Conservation (phyloP, 2,797 vertebrate genomes). For the Lagocephalus sceleratus region DNA sequence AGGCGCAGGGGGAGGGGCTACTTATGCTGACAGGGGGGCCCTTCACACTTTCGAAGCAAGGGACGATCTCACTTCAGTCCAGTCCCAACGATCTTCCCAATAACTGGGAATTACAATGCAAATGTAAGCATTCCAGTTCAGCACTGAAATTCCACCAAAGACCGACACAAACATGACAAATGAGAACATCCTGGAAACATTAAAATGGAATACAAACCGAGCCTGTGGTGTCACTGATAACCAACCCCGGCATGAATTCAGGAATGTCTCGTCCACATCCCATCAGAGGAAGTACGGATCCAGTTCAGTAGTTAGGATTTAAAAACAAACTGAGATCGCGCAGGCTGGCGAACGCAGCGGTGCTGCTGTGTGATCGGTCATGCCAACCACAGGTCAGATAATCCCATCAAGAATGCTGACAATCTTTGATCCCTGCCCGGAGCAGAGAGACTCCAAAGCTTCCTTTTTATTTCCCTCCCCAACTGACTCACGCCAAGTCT, state of each 20-base stretch:
- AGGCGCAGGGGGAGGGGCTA: not conserved
- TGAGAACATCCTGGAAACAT: too few species aligned
- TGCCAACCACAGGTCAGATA: constrained; percentile 54
- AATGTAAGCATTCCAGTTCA: too few species aligned
- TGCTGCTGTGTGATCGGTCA: constrained; percentile 57
- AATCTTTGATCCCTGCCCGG: constrained; percentile 57
- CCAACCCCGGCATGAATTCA: too few species aligned
- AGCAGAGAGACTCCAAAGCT: constrained; percentile 40
- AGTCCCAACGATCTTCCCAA: too few species aligned
- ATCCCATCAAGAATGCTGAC: constrained; percentile 64
- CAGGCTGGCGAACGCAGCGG: constrained; percentile 12
- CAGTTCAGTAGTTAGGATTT: constrained; percentile 17
- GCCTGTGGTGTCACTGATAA: too few species aligned
- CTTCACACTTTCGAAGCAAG: constrained; percentile 1
- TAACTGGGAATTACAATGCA: too few species aligned
- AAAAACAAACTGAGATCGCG: not conserved
- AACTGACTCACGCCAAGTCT: constrained; percentile 44
- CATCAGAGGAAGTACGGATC: constrained; percentile 29
- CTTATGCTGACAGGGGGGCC: constrained; percentile 4
- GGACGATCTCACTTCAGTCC: not conserved
- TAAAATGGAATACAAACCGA: too few species aligned
- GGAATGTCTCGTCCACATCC: constrained; percentile 3
- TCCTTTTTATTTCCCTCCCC: constrained; percentile 19
- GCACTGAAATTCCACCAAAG: too few species aligned
- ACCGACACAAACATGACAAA: too few species aligned